Base-by-base conservation (phyloP, 2,888 invertebrate genomes). In the Aspidapion aeneum region DNA sequence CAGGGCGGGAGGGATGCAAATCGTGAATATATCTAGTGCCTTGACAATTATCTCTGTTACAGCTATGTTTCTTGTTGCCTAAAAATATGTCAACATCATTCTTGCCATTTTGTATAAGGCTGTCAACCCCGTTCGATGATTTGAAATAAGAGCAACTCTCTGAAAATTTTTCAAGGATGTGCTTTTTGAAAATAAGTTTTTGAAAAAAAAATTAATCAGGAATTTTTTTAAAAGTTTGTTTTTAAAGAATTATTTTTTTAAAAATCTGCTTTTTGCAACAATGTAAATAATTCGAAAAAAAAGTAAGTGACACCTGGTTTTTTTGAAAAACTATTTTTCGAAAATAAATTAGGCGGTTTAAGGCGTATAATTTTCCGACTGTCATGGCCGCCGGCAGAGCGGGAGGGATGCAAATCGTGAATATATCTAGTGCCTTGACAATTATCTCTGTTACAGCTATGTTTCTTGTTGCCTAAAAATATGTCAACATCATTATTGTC, bases 301-400 rank as follows among this genome's bases (percentile, higher is more conserved):
- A n/a, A n/a, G n/a, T n/a, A n/a, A n/a, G n/a, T n/a, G n/a, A n/a
- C n/a, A n/a, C n/a, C n/a, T n/a, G n/a, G n/a, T n/a, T n/a, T n/a
- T n/a, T n/a, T n/a, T n/a, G n/a, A n/a, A n/a, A n/a, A n/a, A n/a
- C n/a, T n/a, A n/a, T n/a, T n/a, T n/a, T n/a, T n/a, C n/a, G n/a
- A n/a, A n/a, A n/a, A n/a, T n/a, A n/a, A n/a, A n/a, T n/a, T n/a
- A 98, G 83, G 5, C 97, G 83, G 63, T 85, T 84, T 74, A 96
- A 93, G 0, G 97, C 97, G 78, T 95, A 94, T 71, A 95, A 85
- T 16, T 93, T 89, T 0, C 97, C 97, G 1, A 96, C 94, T 0
- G 96, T 96, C 96, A 97, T 96, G 65, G 97, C 97, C 49, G 96
- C 96, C 1, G 96, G 97, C 20, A 98, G 80, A 0, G 97, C 96